Evolutionary conservation across 2,797 vertebrate species (phyloP), one percentile per base, ranked within the genome.

Genomic region (Anolis apletophallus): DNA sequence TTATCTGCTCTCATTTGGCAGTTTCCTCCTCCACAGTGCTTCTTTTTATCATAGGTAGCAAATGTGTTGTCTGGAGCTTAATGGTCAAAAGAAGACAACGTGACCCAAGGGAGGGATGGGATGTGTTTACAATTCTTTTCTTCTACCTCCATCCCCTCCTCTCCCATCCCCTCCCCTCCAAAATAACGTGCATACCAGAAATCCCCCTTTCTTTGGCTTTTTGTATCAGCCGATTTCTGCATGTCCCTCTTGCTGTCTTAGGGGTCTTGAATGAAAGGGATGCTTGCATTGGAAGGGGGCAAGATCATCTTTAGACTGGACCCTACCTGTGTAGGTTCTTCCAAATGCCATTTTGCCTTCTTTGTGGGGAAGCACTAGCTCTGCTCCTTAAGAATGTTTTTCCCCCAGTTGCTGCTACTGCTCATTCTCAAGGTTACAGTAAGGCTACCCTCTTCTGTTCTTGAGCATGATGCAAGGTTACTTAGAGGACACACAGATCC

Each of bases 391-490:
- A 76, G 90, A 89, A 46, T 88, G 90, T 87, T 88, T 77, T 85
- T 73, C 34, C 29, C 76, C n/a, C n/a, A 84, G 54, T 75, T 64
- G 79, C 40, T 75, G 68, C 82, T 80, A 69, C 82, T 85, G 23
- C 59, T 92, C 82, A 34, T 55, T 40, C 54, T 0, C 80, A 75
- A 32, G 84, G 2, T 85, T 36, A 75, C 88, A 74, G 34, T 50
- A 81, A 89, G 71, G 61, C 89, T 90, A 59, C 16, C 86, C 91
- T 85, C 13, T 46, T 0, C 57, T 36, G 64, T 85, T 90, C 90
- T 54, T 46, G 88, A 2, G 79, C 52, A 10, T 76, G 73, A 84
- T 90, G 91, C 92, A 94, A 95, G 93, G 93, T 95, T 84, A 94
- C 91, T 93, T 93, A 92, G 93, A 95, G 94, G 94, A 93, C 93